phyloP scores from a whole-genome alignment of 2,113 vertebrate species.

The Thalassoma bifasciatum region DNA sequence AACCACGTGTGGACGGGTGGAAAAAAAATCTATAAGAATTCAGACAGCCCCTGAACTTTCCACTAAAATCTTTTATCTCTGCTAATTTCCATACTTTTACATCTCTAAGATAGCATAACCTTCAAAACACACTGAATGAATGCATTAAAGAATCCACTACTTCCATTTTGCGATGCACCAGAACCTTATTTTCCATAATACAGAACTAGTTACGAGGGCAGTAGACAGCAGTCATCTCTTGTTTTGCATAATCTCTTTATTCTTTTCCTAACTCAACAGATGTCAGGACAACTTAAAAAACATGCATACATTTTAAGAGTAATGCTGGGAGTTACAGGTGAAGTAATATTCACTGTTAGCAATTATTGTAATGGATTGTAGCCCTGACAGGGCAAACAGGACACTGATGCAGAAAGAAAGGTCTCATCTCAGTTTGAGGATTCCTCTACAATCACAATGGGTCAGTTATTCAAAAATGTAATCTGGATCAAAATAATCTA shows the following conservation, averaged over 20 bases:
- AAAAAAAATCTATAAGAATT: conserved; percentile 18
- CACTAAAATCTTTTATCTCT: conserved; percentile 39
- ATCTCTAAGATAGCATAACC: conserved; percentile 46
- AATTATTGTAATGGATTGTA: too few species aligned
- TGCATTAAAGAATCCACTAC: conserved; percentile 26
- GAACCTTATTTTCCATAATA: conserved; percentile 5
- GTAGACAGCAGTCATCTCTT: background rate
- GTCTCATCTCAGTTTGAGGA: too few species aligned
- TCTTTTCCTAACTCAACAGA: background rate
- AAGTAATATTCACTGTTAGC: too few species aligned
- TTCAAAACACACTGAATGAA: conserved; percentile 47
- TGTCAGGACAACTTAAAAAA: background rate
- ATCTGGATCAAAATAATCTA: too few species aligned
- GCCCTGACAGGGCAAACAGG: too few species aligned
- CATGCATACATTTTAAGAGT: background rate
- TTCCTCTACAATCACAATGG: too few species aligned
- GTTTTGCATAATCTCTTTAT: background rate
- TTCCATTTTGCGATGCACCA: conserved; percentile 25
- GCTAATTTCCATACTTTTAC: conserved; percentile 43
- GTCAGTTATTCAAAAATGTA: too few species aligned
- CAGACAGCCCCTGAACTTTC: conserved; percentile 22
- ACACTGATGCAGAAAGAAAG: too few species aligned
- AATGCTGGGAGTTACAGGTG: background rate
- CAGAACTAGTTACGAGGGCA: background rate
- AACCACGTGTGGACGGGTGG: conserved; percentile 26